Evolutionary conservation across 2,888 invertebrate genomes (phyloP).

Genomic region (Callinectes sapidus): DNA sequence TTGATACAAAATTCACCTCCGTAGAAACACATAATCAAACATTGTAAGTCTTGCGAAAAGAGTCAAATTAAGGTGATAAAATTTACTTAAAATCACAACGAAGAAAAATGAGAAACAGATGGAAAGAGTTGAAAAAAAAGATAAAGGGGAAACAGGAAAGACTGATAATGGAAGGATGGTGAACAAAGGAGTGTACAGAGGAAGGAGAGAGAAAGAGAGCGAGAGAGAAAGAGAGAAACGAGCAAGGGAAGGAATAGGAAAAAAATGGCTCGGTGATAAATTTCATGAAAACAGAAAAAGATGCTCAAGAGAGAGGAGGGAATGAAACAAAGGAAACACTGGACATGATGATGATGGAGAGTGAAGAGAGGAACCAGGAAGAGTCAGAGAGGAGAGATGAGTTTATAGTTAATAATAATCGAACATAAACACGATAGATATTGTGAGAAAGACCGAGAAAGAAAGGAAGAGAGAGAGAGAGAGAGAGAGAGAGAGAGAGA

Average conservation of each 20-base stretch:
- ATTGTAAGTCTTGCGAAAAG: constrained; percentile 36
- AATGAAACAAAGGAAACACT: constrained; percentile 31
- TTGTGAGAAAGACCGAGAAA: constrained; percentile 41
- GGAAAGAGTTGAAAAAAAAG: constrained; percentile 32
- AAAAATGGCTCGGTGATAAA: constrained; percentile 33
- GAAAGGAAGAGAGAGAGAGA: constrained; percentile 38
- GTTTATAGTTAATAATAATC: background rate
- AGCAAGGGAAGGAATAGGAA: constrained; percentile 23
- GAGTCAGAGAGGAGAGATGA: constrained; percentile 33
- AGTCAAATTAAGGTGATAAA: constrained; percentile 36
- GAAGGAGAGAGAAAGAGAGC: constrained; percentile 29
- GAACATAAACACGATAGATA: constrained; percentile 16
- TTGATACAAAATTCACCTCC: constrained; percentile 11
- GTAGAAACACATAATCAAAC: constrained; percentile 30
- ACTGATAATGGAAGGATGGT: constrained; percentile 39
- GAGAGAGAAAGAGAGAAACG: constrained; percentile 5
- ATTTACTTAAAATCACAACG: constrained; percentile 37
- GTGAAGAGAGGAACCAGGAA: constrained; percentile 26
- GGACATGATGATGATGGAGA: constrained; percentile 29
- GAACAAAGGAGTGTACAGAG: background rate
- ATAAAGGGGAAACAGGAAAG: constrained; percentile 35
- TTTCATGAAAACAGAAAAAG: constrained; percentile 31
- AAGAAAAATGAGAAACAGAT: constrained; percentile 36
- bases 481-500: constrained; percentile 29
- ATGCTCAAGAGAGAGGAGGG: constrained; percentile 38